Base-by-base conservation (phyloP, 2,888 invertebrate species). In the Melinaea menophilus region DNA sequence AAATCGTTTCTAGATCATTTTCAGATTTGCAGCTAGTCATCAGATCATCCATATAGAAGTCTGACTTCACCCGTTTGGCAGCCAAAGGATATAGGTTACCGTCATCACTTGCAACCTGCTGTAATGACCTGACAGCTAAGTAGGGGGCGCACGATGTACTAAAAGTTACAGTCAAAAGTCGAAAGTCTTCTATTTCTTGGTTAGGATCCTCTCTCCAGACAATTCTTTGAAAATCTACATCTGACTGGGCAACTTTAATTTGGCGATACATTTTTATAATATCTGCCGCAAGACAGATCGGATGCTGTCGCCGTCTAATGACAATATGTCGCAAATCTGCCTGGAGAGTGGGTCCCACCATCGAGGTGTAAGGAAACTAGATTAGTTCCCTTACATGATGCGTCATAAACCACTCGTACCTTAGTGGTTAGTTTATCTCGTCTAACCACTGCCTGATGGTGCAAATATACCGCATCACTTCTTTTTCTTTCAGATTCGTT, bases 231-330 rank as follows among this genome's bases (percentile, higher is more conserved):
- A 57, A 74, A 31, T 72, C 69, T 5, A 67, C 41, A 59, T 79
- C 71, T 1, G 71, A 59, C 4, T 68, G 55, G 4, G 61, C 22
- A 2, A 78, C 70, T 5, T 61, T 64, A 3, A 77, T 65, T 64
- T 75, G 73, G 0, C 76, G 58, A 51, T 76, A 80, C 77, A 80
- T 79, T 65, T 79, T 75, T 5, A 71, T 60, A 9, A 78, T 69
- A 54, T 70, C 71, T 2, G 68, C 67, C 1, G 33, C 45, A 0
- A 71, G 12, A 59, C 56, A 46, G 9, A 69, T 62, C 5, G 56
- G 58, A 55, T 64, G 48, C 11, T 13, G 45, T 11, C 68, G 48
- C 68, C 68, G 69, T 22, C 63, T 60, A 63, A 67, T 67, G 2
- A 66, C 35, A 4, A 65, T 45, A 33, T 69, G 64, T 3, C 71